Evolutionary conservation across 2,113 vertebrate genomes (phyloP).

Genomic region (Eulacestoma nigropectus): DNA sequence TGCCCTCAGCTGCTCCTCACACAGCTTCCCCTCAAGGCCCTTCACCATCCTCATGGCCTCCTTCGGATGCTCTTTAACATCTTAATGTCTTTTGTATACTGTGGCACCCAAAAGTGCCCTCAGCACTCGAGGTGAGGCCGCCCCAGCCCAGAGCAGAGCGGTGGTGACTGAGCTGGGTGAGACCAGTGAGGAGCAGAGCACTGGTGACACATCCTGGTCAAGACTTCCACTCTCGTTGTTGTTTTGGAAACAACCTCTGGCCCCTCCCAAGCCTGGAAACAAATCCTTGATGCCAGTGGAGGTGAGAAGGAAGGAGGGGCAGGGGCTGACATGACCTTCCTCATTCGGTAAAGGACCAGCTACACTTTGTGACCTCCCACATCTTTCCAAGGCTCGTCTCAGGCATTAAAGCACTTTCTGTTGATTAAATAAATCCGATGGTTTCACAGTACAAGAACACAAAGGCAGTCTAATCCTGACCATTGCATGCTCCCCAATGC

Average conservation of each 20-base stretch:
- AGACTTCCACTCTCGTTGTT: neutral
- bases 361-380: neutral
- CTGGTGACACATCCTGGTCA: rapidly evolving
- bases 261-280: neutral
- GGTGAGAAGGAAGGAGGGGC: neutral
- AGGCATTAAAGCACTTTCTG: neutral
- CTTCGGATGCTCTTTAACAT: neutral
- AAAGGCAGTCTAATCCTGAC: neutral
- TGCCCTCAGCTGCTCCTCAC: neutral
- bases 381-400: neutral
- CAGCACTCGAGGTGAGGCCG: neutral
- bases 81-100: neutral
- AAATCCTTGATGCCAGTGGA: rapidly evolving
- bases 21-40: neutral
- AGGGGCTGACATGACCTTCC: neutral
- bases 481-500: neutral
- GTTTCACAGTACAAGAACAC: neutral
- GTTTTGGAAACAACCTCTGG: rapidly evolving
- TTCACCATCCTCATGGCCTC: neutral
- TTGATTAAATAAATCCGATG: neutral
- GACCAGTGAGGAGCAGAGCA: neutral
- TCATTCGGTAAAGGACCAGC: neutral
- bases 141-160: neutral
- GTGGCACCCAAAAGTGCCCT: neutral
- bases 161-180: neutral